Base-by-base conservation (phyloP, 2,888 invertebrate species). In the Abrostola tripartita region DNA sequence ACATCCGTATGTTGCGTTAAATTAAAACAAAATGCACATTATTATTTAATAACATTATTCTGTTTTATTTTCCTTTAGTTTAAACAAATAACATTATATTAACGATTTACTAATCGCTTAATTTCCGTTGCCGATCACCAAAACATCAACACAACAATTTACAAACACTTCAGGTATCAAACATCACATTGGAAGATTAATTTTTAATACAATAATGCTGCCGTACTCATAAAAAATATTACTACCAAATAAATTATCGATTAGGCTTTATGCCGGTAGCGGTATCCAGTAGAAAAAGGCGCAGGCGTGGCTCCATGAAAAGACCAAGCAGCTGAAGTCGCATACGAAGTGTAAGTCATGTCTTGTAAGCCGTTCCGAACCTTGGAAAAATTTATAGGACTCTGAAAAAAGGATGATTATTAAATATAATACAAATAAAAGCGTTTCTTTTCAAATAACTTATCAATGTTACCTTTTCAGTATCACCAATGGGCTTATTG, bases 351-450 rank as follows among this genome's bases (percentile, higher is more conserved):
- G 58, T 83, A 92, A 14, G 87, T 84, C 71, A 90, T 78, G 71
- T 94, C 94, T 82, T 94, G 94, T 58, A 94, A 79, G n/a, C 94
- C 94, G 74, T 94, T 94, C 53, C 92, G 52, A 67, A 76, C 44
- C 81, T 88, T 62, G 12, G 71, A 68, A 24, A 76, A 73, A 8
- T 60, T 67, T 5, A 81, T 74, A 14, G 68, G 56, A 24, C 62
- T 52, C 89, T 89, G 78, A 36, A 85, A 84, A 49, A 42, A 11
- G 44, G 49, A 51, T 35, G 44, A 50, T 40, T 61, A 49, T 14
- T 7, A 38, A 38, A 12, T 12, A 57, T 9, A 12, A 42, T 14
- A 50, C 4, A 14, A 38, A 24, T 0, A 14, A 40, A n/a, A 6
- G 36, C n/a, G 7, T 44, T 56, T 6, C 51, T n/a, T 9, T 40